Conservation (phyloP, 1,140 invertebrate genomes). For the Bombus confusus region DNA sequence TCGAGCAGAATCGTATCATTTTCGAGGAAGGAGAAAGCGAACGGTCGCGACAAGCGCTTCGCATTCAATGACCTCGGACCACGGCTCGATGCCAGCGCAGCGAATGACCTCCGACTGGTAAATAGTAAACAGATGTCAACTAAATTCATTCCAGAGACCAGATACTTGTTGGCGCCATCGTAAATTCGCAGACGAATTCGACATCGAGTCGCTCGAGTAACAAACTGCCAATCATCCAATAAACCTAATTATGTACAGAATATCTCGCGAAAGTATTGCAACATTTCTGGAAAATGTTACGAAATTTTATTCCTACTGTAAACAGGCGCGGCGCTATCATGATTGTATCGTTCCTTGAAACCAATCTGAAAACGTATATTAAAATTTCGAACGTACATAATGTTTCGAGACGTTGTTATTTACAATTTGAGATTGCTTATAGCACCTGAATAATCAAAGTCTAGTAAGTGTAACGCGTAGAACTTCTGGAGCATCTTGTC, state of each 20-base stretch:
- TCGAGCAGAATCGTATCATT: conserved; percentile 6
- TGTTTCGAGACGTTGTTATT: fast-evolving
- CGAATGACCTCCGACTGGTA: conserved; percentile 46
- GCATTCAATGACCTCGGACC: conserved; percentile 44
- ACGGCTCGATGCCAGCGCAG: conserved; percentile 24
- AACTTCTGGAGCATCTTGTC: not conserved
- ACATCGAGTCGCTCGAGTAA: not conserved
- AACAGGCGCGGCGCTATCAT: too few species aligned
- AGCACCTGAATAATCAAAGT: not conserved
- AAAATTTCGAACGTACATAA: too few species aligned
- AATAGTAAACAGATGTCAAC: conserved; percentile 64
- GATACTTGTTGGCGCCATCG: conserved; percentile 42
- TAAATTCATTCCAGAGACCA: conserved; percentile 30
- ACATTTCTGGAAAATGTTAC: too few species aligned
- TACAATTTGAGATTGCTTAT: too few species aligned
- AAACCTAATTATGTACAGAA: not conserved
- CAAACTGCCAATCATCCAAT: not conserved
- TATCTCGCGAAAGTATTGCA: not conserved
- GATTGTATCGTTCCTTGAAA: too few species aligned
- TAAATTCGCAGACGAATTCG: conserved; percentile 33
- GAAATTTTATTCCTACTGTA: too few species aligned
- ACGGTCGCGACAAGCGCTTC: not conserved
- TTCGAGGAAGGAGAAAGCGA: conserved; percentile 32
- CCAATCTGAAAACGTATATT: too few species aligned
- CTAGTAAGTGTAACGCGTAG: not conserved